Percentiles rank a stretch among this genome's conserved stretches.
Evolutionary conservation across 2,113 vertebrate species (phyloP).

Genomic region (Onychorhynchus coronatus): DNA sequence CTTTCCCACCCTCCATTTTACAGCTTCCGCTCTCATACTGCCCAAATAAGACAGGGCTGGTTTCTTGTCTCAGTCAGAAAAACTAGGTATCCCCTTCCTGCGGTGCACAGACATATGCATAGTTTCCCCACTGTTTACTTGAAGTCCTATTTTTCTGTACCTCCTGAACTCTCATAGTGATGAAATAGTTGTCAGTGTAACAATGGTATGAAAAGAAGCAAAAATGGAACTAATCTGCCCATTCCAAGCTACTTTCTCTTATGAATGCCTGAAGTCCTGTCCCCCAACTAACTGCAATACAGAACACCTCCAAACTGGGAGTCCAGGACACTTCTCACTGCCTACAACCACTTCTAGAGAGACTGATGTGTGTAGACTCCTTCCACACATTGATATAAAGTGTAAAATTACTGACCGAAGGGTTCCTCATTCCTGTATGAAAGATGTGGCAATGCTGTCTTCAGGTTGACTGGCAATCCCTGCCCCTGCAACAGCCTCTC

Average conservation of each 20-base stretch:
- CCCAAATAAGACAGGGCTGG: not conserved
- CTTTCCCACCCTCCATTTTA: not conserved
- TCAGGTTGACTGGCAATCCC: not conserved
- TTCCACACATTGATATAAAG: not conserved
- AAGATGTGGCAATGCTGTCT: not conserved
- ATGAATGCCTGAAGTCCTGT: not conserved
- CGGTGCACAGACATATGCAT: not conserved
- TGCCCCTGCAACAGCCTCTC: not conserved
- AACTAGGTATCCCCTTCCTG: not conserved
- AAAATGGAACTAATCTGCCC: not conserved
- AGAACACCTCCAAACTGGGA: not conserved
- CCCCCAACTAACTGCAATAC: not conserved
- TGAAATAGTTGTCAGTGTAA: not conserved
- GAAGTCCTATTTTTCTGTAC: not conserved
- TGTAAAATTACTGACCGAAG: not conserved
- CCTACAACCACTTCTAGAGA: not conserved
- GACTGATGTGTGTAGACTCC: not conserved
- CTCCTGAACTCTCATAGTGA: not conserved
- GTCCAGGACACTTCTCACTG: rapidly evolving
- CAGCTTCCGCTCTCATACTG: not conserved
- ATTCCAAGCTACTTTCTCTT: not conserved
- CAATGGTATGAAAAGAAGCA: not conserved
- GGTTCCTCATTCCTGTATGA: not conserved
- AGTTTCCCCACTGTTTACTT: not conserved
- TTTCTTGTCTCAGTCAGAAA: not conserved